Percentiles rank a stretch among this genome's conserved stretches.
Evolutionary conservation across 53 echinoderm and acorn worm species (phyloP).

Genomic region (Astropecten irregularis): DNA sequence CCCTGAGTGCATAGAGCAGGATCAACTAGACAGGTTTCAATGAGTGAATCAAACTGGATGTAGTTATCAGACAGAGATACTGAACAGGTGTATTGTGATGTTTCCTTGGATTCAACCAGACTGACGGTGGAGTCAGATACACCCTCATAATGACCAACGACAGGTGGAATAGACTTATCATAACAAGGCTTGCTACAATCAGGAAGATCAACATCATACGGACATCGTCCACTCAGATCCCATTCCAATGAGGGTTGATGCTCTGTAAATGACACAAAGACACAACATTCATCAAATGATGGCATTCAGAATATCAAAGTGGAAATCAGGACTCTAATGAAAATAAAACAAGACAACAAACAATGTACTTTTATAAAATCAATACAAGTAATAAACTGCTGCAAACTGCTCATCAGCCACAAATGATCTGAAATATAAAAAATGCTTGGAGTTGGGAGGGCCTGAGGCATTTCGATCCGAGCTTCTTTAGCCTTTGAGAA

Average conservation of each 20-base stretch:
- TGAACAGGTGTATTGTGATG: constrained; percentile 64
- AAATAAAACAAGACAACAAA: no score
- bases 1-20: constrained; percentile 70
- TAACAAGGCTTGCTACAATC: constrained; percentile 57
- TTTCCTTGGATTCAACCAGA: constrained; percentile 25
- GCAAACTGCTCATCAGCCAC: no score
- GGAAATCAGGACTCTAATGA: no score
- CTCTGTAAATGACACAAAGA: constrained; percentile 28
- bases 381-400: no score
- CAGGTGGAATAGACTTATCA: constrained; percentile 46
- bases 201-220: constrained; percentile 55
- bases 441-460: no score
- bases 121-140: background rate
- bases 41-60: constrained; percentile 62
- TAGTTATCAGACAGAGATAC: constrained; percentile 48
- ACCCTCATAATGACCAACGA: constrained; percentile 48
- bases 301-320: no score
- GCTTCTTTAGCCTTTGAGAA: no score
- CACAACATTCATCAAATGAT: background rate
- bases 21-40: constrained; percentile 68
- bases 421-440: no score
- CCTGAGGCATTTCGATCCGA: no score
- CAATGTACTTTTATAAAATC: no score
- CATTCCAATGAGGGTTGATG: constrained; percentile 69
- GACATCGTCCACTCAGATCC: constrained; percentile 82